Evolutionary conservation across 2,797 vertebrate species (phyloP), one percentile per base, ranked within the genome.

Genomic region (Etheostoma nigrum): DNA sequence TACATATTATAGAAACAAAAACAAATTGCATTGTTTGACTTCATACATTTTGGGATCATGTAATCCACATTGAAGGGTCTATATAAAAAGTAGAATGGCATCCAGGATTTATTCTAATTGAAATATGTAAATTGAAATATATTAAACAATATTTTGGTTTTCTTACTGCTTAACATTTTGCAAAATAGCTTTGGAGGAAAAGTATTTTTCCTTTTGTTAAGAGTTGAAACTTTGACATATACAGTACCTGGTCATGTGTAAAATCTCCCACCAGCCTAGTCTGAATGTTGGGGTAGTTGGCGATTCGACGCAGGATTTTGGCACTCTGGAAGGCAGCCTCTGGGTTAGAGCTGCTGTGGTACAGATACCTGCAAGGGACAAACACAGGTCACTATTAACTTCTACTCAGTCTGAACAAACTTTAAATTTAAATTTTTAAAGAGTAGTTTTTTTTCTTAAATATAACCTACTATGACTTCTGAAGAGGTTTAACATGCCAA

Each of bases 271-370:
- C 97, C 71, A 99, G 90, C 83, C 98, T 96, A 36, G 90, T 92
- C 90, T 99, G 98, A 84, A 99, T 98, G 86, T 99, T 99, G 54
- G 97, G 96, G 89, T 98, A 99, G 81, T 92, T 97, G 79, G 97
- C 95, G 30, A 99, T 98, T 77, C 95, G 97, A 64, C 97, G 97
- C 62, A 99, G 91, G 89, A 99, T 99, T 94, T 97, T 99, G 55
- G 98, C 96, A 82, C 98, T 98, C 93, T 98, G 96, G 89, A 97
- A 99, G 27, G 97, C 97, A 59, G 98, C 93, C 72, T 99, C 96
- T 44, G 98, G 97, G 86, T 98, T 99, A 42, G 95, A 96, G 90
- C 94, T 96, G 87, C 96, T 96, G 84, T 99, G 98, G 89, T 95
- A 99, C 47, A 99, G 94, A 90, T 99, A 99, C 88, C 98, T 94